Evolutionary conservation across 2,113 vertebrate species (phyloP).

Genomic region (Forbesichthys papilliferus): DNA sequence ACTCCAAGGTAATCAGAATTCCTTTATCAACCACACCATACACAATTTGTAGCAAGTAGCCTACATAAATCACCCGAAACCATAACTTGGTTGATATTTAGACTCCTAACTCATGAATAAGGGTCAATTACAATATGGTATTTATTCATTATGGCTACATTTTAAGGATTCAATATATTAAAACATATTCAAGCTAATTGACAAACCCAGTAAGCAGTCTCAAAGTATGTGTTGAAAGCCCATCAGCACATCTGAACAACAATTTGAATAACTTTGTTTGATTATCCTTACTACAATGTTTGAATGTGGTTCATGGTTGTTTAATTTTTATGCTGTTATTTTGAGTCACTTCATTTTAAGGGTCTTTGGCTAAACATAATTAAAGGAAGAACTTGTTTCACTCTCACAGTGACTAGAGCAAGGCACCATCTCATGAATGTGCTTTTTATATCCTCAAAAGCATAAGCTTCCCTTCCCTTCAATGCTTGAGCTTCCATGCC

Average conservation of each 20-base stretch:
- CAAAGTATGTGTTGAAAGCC: no score
- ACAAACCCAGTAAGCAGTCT: background rate
- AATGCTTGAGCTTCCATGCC: constrained; percentile 66
- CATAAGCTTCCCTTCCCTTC: constrained; percentile 33
- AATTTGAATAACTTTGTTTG: no score
- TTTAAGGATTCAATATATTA: constrained; percentile 6
- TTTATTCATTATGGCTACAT: background rate
- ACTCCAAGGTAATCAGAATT: background rate
- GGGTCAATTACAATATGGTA: background rate
- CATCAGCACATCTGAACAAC: no score
- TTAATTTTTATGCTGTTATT: no score
- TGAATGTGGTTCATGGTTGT: no score
- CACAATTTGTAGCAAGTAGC: constrained; percentile 7
- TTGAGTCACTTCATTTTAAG: no score
- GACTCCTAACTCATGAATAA: background rate
- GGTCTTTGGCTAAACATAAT: no score
- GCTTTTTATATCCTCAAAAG: constrained; percentile 22
- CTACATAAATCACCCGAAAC: constrained; percentile 36
- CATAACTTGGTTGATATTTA: background rate
- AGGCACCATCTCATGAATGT: constrained; percentile 40
- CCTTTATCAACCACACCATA: constrained; percentile 6
- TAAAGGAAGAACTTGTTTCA: no score
- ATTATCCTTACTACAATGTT: no score
- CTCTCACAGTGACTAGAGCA: constrained; percentile 30
- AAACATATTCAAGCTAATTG: constrained; percentile 9